A percentile compares a stretch with the other conserved stretches of the same genome.
phyloP scores from a whole-genome alignment of 2,113 vertebrate species.

The Reinhardtius hippoglossoides region DNA sequence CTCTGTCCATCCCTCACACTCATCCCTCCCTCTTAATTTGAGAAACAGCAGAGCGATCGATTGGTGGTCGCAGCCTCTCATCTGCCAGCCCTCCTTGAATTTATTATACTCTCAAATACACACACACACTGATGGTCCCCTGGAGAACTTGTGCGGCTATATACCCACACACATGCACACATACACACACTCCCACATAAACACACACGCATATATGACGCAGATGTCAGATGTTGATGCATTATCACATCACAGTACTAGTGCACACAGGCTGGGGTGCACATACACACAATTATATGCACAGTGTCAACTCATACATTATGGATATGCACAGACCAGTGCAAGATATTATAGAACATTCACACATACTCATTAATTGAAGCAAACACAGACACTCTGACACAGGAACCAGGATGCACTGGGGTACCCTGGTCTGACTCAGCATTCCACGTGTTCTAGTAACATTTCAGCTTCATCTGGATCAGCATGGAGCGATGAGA shows the following conservation, averaged over 20 bases:
- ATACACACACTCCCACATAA: neutral
- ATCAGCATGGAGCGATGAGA: neutral
- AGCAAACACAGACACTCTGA: constrained; percentile 57
- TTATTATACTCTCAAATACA: constrained; percentile 70
- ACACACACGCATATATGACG: constrained; percentile 19
- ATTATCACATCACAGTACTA: constrained; percentile 47
- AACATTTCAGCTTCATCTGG: constrained; percentile 38
- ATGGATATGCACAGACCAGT: constrained; percentile 51
- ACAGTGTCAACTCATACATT: constrained; percentile 61
- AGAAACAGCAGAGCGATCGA: constrained; percentile 74
- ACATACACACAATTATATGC: constrained; percentile 21
- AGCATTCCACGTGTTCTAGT: constrained; percentile 43
- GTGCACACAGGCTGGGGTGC: constrained; percentile 13
- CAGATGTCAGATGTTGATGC: constrained; percentile 55
- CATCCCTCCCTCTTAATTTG: constrained; percentile 68
- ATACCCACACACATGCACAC: constrained; percentile 4
- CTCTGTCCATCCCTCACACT: constrained; percentile 8
- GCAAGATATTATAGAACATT: constrained; percentile 30
- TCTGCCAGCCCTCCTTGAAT: constrained; percentile 54
- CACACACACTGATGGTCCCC: constrained; percentile 59
- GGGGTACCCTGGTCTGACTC: constrained; percentile 57
- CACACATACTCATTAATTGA: constrained; percentile 58
- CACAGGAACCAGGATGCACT: constrained; percentile 43
- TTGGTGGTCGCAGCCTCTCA: constrained; percentile 69
- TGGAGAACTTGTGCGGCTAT: constrained; percentile 40